phyloP scores from a whole-genome alignment of 2,888 invertebrate genomes.

The Caenorhabditis wallacei region DNA sequence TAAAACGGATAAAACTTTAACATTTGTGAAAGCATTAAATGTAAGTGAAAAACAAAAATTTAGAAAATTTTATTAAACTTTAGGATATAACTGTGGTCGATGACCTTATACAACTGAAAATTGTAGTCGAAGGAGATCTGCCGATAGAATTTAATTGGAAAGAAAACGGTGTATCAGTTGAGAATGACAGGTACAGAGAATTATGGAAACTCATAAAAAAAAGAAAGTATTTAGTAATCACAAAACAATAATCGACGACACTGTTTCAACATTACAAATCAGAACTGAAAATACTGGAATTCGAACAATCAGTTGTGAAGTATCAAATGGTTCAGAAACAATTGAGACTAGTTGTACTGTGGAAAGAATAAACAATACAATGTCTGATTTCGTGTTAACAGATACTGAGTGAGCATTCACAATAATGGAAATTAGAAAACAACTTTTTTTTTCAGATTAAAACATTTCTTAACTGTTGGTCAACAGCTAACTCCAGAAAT shows the following conservation, averaged over 20 bases:
- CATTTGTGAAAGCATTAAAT: constrained; percentile 54
- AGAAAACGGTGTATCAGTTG: constrained; percentile 23
- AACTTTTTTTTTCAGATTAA: constrained; percentile 9
- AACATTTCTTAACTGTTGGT: constrained; percentile 42
- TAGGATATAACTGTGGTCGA: constrained; percentile 59
- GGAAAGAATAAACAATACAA: constrained; percentile 21
- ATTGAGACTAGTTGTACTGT: constrained; percentile 28
- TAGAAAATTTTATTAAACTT: background rate
- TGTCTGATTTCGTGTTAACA: constrained; percentile 48
- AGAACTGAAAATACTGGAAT: constrained; percentile 1
- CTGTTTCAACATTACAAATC: constrained; percentile 49
- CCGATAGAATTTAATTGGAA: constrained; percentile 51
- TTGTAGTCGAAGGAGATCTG: constrained; percentile 55
- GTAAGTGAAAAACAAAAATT: constrained; percentile 27
- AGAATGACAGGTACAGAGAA: constrained; percentile 25
- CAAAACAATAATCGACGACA: constrained; percentile 32
- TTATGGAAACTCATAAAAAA: background rate
- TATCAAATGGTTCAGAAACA: constrained; percentile 1
- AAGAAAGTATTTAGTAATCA: constrained; percentile 21
- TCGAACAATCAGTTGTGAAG: constrained; percentile 27
- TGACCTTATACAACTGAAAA: constrained; percentile 56
- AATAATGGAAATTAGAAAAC: background rate
- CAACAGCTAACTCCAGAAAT: background rate
- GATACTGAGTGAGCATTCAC: constrained; percentile 27
- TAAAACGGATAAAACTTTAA: constrained; percentile 6